Conservation (phyloP, 2,888 invertebrate genomes). For the Apamea sordens region DNA sequence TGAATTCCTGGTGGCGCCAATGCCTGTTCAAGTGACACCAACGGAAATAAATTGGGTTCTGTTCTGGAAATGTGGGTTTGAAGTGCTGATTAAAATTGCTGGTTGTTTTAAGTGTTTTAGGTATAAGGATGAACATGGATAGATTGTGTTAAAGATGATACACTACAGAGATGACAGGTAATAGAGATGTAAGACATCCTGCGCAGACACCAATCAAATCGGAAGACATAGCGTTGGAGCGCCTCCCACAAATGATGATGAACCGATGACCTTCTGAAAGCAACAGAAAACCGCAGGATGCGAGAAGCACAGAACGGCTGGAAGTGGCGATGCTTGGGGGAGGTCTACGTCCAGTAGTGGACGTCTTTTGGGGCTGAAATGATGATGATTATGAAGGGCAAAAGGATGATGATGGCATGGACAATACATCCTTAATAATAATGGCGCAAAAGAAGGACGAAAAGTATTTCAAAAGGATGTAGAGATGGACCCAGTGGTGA, state of each 20-base stretch:
- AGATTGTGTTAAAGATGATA: too few relatives aligned
- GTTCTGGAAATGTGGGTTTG: conserved; percentile 14
- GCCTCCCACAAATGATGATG: too few relatives aligned
- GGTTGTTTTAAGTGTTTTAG: conserved; percentile 1
- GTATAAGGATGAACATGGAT: not conserved
- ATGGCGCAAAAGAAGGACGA: not conserved
- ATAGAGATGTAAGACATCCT: not conserved
- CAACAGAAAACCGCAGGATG: too few relatives aligned
- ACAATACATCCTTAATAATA: not conserved
- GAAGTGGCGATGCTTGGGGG: too few relatives aligned
- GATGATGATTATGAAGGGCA: not conserved
- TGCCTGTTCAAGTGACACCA: conserved; percentile 52
- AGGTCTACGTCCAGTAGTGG: too few relatives aligned
- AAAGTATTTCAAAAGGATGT: not conserved
- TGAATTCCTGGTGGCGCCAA: conserved; percentile 57
- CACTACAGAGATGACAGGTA: not conserved
- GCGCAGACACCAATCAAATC: not conserved
- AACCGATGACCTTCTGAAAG: too few relatives aligned
- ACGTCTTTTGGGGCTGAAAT: too few relatives aligned
- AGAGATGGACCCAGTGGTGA: not conserved
- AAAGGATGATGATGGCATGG: not conserved
- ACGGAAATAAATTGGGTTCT: conserved; percentile 8
- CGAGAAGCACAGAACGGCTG: too few relatives aligned
- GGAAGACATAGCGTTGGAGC: too few relatives aligned
- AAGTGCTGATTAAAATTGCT: conserved; percentile 1